These are phyloP conservation scores for Anas georgica DNA, from an alignment of 2,797 vertebrate genomes.

Conservation along the genomic window DNA sequence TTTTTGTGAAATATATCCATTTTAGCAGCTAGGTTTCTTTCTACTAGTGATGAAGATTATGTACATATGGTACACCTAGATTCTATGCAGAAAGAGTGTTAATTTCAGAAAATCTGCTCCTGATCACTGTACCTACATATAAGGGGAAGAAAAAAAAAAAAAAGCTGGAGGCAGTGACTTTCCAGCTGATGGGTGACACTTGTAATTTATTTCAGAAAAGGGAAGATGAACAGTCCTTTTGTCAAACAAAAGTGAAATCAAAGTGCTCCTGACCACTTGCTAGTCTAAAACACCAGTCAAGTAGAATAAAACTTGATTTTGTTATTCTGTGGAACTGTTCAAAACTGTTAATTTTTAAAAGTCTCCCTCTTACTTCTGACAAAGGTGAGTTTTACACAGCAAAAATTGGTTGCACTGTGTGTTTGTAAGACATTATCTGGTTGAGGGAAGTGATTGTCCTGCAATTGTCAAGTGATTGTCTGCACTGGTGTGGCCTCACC, in stretches of 20 bases:
- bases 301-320: background rate
- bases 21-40: background rate
- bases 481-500: background rate
- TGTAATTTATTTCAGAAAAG: background rate
- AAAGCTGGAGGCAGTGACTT: background rate
- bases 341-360: background rate
- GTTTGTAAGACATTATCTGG: background rate
- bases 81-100: background rate
- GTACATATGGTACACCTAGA: background rate
- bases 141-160: background rate
- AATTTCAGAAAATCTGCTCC: constrained; percentile 23
- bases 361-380: background rate
- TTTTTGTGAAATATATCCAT: background rate
- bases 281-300: background rate
- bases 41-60: background rate
- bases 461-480: no score
- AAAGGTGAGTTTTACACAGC: background rate
- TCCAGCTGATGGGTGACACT: background rate
- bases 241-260: background rate
- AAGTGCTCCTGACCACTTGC: background rate
- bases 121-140: background rate
- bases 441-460: background rate
- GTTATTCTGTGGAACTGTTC: background rate
- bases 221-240: background rate
- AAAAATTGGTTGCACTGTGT: background rate